Evolutionary conservation across 2,888 invertebrate genomes (phyloP), one percentile per base, ranked within the genome.

Genomic region (Heliconius erato): DNA sequence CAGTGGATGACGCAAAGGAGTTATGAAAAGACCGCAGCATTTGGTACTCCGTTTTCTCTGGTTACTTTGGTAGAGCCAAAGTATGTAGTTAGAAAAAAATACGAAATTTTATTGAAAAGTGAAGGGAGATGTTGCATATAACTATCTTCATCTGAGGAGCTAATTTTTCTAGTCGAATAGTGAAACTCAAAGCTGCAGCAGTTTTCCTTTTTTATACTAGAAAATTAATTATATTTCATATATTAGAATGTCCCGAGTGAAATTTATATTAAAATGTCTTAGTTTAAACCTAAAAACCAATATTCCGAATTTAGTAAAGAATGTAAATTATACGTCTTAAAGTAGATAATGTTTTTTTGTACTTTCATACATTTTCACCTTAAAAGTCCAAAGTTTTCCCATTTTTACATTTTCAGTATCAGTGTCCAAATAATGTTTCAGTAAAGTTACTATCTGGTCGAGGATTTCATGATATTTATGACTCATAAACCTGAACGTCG

Each of bases 401-500:
- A 76, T 19, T 76, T 76, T 63, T 35, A 59, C 35, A 59, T 54
- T 32, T 32, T 74, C 54, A 16, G n/a, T 76, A 76, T n/a, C 63
- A 40, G 26, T 16, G 35, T 59, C 11, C 32, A 76, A 63, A 76
- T 63, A 76, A 35, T 76, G 76, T 40, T 63, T 26, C 26, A 40
- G 76, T 63, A 76, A 76, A 76, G 63, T 63, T n/a, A 76, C 76
- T 40, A 63, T 76, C 76, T 76, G 40, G 26, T 40, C 59, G 76
- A 76, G 76, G 76, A 40, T 63, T 63, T 40, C 26, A 19, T 63
- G 63, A 76, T 76, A 76, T 76, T 76, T 76, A 76, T 76, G 76
- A 40, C n/a, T 40, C 76, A 76, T 76, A 76, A 76, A 76, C 76
- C 76, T 82, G 82, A 79, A 74, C 72, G 40, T 65, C 67, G 78